phyloP scores from a whole-genome alignment of 2,888 invertebrate species.

The Cosmorhoe ocellata region DNA sequence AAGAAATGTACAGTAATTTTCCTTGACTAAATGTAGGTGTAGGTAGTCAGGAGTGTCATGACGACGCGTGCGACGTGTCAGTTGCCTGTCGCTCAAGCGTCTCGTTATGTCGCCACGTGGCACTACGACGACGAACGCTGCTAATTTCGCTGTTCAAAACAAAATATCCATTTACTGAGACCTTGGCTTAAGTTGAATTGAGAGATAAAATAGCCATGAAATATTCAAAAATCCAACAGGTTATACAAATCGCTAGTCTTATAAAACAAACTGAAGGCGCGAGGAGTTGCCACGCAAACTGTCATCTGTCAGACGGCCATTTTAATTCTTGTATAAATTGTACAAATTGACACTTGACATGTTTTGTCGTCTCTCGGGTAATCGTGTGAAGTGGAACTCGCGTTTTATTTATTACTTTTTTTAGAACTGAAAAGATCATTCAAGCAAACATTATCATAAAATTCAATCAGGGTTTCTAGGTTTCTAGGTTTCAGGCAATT shows the following conservation, averaged over 20 bases:
- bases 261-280: conserved; percentile 28
- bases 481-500: too few species aligned
- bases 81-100: conserved; percentile 67
- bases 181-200: conserved; percentile 41
- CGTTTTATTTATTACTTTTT: conserved; percentile 66
- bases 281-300: conserved; percentile 44
- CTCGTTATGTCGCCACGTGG: conserved; percentile 71
- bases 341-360: conserved; percentile 77
- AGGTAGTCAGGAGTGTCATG: background rate
- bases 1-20: too few species aligned
- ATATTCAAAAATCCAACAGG: conserved; percentile 43
- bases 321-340: conserved; percentile 75
- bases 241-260: conserved; percentile 32
- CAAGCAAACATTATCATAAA: too few species aligned
- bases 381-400: conserved; percentile 66
- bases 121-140: conserved; percentile 38
- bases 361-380: conserved; percentile 76
- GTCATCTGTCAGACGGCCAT: conserved; percentile 73
- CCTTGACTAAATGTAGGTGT: too few species aligned
- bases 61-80: conserved; percentile 62
- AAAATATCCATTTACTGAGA: conserved; percentile 59
- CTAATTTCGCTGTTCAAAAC: conserved; percentile 63
- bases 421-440: conserved; percentile 27
- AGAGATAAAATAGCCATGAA: conserved; percentile 40
- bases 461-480: too few species aligned